phyloP scores from a whole-genome alignment of 2,113 vertebrate species.

The Mesitornis unicolor region DNA sequence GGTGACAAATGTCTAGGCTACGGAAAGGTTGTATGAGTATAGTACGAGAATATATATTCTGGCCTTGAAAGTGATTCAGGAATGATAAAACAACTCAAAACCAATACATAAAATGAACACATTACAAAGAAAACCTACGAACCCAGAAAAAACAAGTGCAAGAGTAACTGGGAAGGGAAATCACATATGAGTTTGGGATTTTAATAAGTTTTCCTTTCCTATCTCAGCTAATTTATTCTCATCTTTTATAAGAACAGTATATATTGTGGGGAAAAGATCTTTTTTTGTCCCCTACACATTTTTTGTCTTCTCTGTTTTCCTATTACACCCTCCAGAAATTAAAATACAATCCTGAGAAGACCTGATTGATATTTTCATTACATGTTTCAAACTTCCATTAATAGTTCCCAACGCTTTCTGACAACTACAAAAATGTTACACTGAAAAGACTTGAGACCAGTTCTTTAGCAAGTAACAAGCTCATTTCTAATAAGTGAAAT shows the following conservation, averaged over 20 bases:
- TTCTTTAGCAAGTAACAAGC: background rate
- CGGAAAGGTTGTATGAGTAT: background rate
- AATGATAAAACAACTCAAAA: background rate
- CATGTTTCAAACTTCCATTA: background rate
- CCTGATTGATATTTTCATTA: background rate
- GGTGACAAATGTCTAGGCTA: background rate
- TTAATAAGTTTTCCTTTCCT: background rate
- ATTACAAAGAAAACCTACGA: background rate
- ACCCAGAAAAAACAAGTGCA: background rate
- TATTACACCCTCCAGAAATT: background rate
- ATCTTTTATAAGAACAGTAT: background rate
- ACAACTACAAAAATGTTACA: background rate
- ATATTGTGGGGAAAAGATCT: background rate
- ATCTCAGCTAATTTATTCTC: background rate
- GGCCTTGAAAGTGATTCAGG: background rate
- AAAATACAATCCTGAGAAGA: background rate
- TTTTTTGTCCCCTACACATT: background rate
- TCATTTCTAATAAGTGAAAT: background rate
- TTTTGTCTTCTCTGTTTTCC: background rate
- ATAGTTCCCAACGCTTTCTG: background rate
- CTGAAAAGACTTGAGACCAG: background rate
- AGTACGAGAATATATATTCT: background rate
- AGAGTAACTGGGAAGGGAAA: background rate
- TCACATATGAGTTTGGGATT: fast-evolving
- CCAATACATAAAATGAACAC: background rate